Percentiles rank a stretch among this genome's conserved stretches.
phyloP scores from a whole-genome alignment of 2,797 vertebrate species.

The Sebastes goodei region DNA sequence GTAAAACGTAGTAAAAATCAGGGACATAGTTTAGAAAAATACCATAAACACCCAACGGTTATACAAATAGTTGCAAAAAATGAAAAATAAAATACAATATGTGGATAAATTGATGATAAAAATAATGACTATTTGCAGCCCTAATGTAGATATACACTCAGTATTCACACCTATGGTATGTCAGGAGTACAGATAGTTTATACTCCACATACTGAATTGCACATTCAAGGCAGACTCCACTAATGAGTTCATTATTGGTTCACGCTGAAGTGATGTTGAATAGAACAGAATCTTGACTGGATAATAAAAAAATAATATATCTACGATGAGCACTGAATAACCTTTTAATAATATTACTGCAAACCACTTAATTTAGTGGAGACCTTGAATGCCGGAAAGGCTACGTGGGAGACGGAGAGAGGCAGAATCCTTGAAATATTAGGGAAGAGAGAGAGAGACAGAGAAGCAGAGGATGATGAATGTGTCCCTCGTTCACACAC shows the following conservation, averaged over 20 bases:
- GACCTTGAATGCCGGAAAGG: constrained; percentile 14
- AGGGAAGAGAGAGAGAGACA: background rate
- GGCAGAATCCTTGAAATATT: constrained; percentile 44
- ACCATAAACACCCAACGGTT: no score
- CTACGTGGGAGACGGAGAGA: background rate
- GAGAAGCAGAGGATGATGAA: constrained; percentile 27
- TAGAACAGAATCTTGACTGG: background rate
- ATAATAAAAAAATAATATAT: constrained; percentile 2
- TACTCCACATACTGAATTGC: background rate
- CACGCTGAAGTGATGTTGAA: background rate
- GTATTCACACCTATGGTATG: background rate
- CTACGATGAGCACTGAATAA: constrained; percentile 10
- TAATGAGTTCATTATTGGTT: background rate
- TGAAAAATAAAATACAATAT: background rate
- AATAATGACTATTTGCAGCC: background rate
- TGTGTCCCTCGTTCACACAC: constrained; percentile 23
- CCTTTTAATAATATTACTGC: constrained; percentile 26
- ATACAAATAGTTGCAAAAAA: background rate
- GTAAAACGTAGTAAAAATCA: no score
- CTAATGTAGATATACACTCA: background rate
- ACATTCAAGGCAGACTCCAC: background rate
- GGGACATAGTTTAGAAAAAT: no score
- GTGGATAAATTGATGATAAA: background rate
- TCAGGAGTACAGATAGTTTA: background rate
- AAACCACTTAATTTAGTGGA: constrained; percentile 24